Percentiles rank a stretch among this genome's conserved stretches.
Conservation (phyloP, 2,888 invertebrate genomes). For the Sarcophaga caerulescens region DNA sequence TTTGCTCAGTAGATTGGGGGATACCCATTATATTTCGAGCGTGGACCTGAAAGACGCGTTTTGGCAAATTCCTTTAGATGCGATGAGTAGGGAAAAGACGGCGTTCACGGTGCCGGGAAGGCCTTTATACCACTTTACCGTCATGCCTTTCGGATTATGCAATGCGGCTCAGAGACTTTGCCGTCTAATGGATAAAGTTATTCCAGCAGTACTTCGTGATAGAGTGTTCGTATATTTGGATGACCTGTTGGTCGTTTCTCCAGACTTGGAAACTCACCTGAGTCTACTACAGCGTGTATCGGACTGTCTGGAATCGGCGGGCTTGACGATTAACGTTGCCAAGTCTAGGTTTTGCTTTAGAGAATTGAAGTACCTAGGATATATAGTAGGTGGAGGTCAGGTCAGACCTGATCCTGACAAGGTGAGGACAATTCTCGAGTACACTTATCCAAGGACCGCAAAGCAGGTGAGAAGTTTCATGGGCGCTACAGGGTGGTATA, state of each 20-base stretch:
- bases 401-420: background rate
- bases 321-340: no score
- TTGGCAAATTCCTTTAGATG: constrained; percentile 5
- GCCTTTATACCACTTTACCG: no score
- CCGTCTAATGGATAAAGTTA: constrained; percentile 12
- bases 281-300: no score
- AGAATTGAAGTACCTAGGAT: no score
- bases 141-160: no score
- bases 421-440: background rate
- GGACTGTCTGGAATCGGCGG: no score
- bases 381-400: no score
- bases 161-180: background rate
- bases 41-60: constrained; percentile 20
- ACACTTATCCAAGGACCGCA: background rate
- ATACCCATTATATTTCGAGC: constrained; percentile 23
- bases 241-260: no score
- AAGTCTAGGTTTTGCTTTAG: no score
- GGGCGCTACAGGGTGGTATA: constrained; percentile 39
- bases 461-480: constrained; percentile 26
- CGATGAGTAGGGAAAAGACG: constrained; percentile 22
- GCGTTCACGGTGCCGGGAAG: constrained; percentile 32
- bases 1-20: constrained; percentile 32
- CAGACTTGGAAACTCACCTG: no score
- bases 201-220: no score
- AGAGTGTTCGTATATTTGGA: no score